Percentiles rank a stretch among this genome's conserved stretches.
Conservation (phyloP, 2,113 vertebrate genomes). For the Apteryx mantelli region DNA sequence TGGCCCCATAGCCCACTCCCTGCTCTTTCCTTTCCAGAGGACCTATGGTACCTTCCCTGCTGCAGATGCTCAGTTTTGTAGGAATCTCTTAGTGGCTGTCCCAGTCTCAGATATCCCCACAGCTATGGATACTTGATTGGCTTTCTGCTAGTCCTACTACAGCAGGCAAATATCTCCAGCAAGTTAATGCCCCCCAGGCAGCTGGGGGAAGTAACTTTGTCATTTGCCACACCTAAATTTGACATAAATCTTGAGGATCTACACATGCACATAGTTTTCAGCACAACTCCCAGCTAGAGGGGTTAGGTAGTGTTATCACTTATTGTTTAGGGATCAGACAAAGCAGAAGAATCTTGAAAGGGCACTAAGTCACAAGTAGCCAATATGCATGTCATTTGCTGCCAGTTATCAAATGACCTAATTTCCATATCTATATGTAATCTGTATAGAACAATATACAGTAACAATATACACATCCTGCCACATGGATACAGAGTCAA, state of each 20-base stretch:
- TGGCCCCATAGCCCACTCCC: background rate
- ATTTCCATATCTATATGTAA: background rate
- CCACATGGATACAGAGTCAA: background rate
- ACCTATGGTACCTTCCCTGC: background rate
- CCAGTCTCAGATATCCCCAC: background rate
- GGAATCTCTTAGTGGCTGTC: background rate
- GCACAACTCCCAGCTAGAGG: background rate
- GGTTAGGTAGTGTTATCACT: background rate
- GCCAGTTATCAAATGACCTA: fast-evolving
- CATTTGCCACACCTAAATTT: background rate
- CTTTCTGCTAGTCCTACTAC: background rate
- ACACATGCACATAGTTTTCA: background rate
- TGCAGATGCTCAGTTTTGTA: background rate
- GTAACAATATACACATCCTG: background rate
- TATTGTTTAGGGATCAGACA: background rate
- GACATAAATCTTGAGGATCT: background rate
- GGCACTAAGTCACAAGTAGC: background rate
- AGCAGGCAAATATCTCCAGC: background rate
- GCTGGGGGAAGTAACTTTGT: background rate
- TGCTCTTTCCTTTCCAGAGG: background rate
- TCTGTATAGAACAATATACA: background rate
- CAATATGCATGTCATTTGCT: background rate
- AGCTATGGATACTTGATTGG: background rate
- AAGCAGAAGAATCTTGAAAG: background rate
- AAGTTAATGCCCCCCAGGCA: background rate